Evolutionary conservation across 1,140 invertebrate genomes (phyloP), one percentile per base, ranked within the genome.

Genomic region (Sesamia nonagrioides): DNA sequence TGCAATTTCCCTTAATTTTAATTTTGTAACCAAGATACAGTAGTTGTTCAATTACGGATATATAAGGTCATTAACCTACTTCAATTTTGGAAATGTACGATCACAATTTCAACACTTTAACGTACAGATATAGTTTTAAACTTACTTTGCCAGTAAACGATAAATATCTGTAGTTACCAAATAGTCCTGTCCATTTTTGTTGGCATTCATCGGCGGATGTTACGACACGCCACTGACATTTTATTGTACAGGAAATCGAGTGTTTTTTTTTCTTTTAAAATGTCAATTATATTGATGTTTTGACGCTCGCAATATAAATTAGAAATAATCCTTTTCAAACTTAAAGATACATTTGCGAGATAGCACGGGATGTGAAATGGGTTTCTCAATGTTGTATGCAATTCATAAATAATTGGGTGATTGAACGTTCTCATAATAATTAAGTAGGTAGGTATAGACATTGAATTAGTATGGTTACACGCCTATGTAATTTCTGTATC

Each of bases 191-290:
- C 74, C 61, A 48, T 68, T 66, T 37, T 77, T 77, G 68, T 68
- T 68, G 74, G 74, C 48, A 66, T 66, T 77, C 50, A 61, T 54
- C 33, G 74, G 61, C 74, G 74, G 74, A 77, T 66, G 35, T 77
- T 77, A 77, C 74, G 50, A 66, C 48, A 77, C 48, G 45, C 33
- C 21, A 77, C 74, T 77, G 74, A 77, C 74, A 77, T 77, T 77
- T 77, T 77, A 77, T 77, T 68, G 74, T 77, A 66, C 74, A 77
- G 74, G 74, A 77, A 77, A 77, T 77, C 61, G 61, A 37, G 74
- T 66, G 48, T 66, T 77, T 66, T 66, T 77, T 66, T 66, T n/a
- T 21, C 73, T 77, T 77, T 66, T 77, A 77, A 76, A 66, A 77
- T 77, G 60, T 56, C 56, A 66, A 66, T 77, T 56, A 63, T 60